phyloP scores from a whole-genome alignment of 2,797 vertebrate species.

The Cossypha polioptera region DNA sequence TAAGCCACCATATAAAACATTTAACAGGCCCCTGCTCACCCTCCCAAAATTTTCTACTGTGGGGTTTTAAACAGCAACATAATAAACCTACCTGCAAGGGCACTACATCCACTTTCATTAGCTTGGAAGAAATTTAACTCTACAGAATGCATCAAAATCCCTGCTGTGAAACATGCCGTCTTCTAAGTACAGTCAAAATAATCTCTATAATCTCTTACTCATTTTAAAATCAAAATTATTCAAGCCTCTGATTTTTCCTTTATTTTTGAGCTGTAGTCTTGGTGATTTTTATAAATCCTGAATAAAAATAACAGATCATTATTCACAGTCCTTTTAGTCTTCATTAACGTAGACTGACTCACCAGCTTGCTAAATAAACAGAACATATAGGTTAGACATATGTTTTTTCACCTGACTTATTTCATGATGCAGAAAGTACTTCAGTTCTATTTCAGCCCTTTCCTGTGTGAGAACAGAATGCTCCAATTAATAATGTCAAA shows the following conservation, averaged over 20 bases:
- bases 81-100: not conserved
- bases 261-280: not conserved
- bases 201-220: not conserved
- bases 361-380: conserved; percentile 13
- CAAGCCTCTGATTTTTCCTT: not conserved
- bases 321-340: not conserved
- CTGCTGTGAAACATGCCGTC: not conserved
- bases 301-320: not conserved
- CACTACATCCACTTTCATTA: not conserved
- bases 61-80: not conserved
- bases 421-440: not conserved
- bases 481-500: conserved; percentile 30
- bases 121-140: not conserved
- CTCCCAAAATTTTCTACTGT: not conserved
- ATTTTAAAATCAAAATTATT: conserved; percentile 15
- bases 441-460: not conserved
- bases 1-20: not conserved
- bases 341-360: not conserved
- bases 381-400: not conserved
- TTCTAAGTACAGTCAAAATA: not conserved
- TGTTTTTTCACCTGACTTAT: conserved; percentile 1
- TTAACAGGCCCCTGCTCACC: not conserved
- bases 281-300: not conserved
- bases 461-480: not conserved
- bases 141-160: not conserved